Evolutionary conservation across 1,140 invertebrate genomes (phyloP).

Genomic region (Zelostemma sp.): DNA sequence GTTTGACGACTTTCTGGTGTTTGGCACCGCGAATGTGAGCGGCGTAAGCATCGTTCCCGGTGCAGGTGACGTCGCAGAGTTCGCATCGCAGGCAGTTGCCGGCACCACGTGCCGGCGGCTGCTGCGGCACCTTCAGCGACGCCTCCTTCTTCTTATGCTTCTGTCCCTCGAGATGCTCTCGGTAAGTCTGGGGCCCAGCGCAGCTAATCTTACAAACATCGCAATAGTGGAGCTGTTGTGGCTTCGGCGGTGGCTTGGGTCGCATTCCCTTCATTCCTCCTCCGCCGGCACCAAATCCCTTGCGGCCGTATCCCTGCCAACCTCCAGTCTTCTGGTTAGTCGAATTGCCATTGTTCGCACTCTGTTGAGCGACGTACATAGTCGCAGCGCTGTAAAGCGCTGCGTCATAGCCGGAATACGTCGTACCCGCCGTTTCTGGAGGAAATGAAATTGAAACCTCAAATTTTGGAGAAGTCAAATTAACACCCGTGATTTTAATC

Average conservation of each 20-base stretch:
- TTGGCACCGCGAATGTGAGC: constrained; percentile 98
- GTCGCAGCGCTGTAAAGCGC: constrained; percentile 93
- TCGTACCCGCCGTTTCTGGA: constrained; percentile 71
- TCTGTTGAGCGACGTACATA: constrained; percentile 91
- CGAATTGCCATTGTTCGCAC: constrained; percentile 75
- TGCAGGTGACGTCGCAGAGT: constrained; percentile 97
- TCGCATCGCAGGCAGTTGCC: constrained; percentile 86
- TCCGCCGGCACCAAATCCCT: constrained; percentile 74
- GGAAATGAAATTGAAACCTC: constrained; percentile 68
- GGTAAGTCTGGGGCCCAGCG: constrained; percentile 95
- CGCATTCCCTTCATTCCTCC: constrained; percentile 75
- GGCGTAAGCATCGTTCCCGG: constrained; percentile 96
- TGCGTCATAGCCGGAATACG: constrained; percentile 88
- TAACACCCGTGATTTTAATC: constrained; percentile 7
- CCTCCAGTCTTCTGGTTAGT: constrained; percentile 73
- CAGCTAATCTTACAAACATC: constrained; percentile 99
- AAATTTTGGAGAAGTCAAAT: constrained; percentile 57
- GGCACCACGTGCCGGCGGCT: constrained; percentile 70
- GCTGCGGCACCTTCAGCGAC: constrained; percentile 81
- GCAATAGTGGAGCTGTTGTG: constrained; percentile 93
- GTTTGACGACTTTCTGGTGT: constrained; percentile 96
- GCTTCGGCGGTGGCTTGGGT: constrained; percentile 86
- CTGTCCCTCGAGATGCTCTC: constrained; percentile 97
- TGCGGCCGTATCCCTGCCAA: constrained; percentile 80
- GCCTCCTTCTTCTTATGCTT: constrained; percentile 99